Evolutionary conservation across 1,140 invertebrate species (phyloP).

Genomic region (Trypoxylus dichotomus): DNA sequence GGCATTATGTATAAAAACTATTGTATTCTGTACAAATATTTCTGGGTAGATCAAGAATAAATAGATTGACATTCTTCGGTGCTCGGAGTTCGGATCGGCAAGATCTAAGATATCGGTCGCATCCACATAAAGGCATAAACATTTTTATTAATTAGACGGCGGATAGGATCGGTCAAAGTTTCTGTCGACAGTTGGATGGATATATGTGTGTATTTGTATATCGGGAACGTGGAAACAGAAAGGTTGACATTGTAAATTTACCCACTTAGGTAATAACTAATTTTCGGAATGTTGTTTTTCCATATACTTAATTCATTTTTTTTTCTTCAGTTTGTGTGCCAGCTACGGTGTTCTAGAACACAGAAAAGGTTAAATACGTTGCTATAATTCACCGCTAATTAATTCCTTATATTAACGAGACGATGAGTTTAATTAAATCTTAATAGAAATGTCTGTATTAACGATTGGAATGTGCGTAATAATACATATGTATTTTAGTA

Average conservation of each 20-base stretch:
- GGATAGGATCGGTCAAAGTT: constrained; percentile 3
- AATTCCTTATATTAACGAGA: constrained; percentile 4
- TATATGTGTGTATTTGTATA: constrained; percentile 11
- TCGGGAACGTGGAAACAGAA: not conserved
- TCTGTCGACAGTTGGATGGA: not conserved
- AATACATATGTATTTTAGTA: not conserved
- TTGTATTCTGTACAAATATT: not conserved
- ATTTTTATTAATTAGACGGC: constrained; percentile 21
- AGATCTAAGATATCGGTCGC: constrained; percentile 15
- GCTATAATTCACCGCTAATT: not conserved
- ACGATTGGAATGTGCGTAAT: not conserved
- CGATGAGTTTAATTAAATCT: not conserved
- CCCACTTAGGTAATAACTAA: constrained; percentile 15
- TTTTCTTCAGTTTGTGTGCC: not conserved
- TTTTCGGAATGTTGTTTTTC: constrained; percentile 15
- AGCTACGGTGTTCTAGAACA: not conserved
- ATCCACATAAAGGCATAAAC: constrained; percentile 12
- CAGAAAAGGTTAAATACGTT: not conserved
- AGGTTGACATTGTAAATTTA: constrained; percentile 13
- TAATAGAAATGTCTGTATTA: constrained; percentile 4
- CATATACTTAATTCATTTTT: not conserved
- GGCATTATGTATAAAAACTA: not conserved
- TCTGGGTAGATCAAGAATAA: not conserved
- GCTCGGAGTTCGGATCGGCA: not conserved
- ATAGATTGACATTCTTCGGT: constrained; percentile 15